Conservation (phyloP, 2,888 invertebrate species). For the Trissoscelio sp. region DNA sequence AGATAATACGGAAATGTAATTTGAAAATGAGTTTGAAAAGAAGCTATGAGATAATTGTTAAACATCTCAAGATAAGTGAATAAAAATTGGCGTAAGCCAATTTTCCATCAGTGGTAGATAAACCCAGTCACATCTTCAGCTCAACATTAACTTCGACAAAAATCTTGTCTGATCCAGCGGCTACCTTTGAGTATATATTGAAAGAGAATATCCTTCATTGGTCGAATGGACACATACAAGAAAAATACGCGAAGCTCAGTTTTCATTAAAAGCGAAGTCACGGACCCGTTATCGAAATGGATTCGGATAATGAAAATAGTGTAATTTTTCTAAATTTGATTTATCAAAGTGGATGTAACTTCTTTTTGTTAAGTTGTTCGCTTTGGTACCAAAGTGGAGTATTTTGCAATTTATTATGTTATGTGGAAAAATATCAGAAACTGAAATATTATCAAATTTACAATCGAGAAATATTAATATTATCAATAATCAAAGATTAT, state of each 20-base stretch:
- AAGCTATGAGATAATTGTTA: not conserved
- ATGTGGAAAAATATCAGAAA: no score
- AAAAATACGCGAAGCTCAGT: slow-evolving; percentile 20
- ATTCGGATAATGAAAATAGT: slow-evolving; percentile 11
- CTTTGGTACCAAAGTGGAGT: no score
- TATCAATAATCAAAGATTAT: no score
- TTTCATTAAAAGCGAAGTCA: slow-evolving; percentile 22
- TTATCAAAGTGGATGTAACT: slow-evolving; percentile 5
- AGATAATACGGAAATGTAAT: no score
- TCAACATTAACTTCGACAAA: slow-evolving; percentile 20
- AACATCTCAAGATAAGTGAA: not conserved
- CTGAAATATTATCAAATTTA: no score
- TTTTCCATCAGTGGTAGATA: slow-evolving; percentile 6
- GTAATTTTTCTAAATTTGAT: slow-evolving; percentile 15
- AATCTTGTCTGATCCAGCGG: slow-evolving; percentile 17
- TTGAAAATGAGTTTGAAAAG: no score
- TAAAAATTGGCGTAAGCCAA: slow-evolving; percentile 4
- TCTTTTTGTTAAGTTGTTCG: not conserved
- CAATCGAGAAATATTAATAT: no score
- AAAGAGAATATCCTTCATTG: slow-evolving; percentile 26
- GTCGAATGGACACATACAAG: slow-evolving; percentile 23
- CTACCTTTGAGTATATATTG: slow-evolving; percentile 22
- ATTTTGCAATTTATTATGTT: no score
- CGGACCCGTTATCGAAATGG: slow-evolving; percentile 10
- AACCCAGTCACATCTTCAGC: slow-evolving; percentile 1